phyloP scores from a whole-genome alignment of 2,888 invertebrate species.

The Agapostemon virescens region DNA sequence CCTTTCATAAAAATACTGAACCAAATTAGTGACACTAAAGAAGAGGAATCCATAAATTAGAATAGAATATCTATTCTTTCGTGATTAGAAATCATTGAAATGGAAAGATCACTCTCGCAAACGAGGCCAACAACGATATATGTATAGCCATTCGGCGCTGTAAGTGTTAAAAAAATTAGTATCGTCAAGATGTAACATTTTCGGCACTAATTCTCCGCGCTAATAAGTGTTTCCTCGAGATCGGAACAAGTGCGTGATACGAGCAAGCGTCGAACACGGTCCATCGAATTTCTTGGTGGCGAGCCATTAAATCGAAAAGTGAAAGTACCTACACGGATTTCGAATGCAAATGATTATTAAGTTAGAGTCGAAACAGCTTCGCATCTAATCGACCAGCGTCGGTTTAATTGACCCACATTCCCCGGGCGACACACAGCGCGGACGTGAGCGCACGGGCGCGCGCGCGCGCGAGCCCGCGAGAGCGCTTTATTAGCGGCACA shows the following conservation, averaged over 20 bases:
- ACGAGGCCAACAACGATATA: too few relatives aligned
- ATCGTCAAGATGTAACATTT: neutral
- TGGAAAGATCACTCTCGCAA: too few relatives aligned
- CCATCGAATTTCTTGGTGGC: neutral
- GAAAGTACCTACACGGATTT: conserved; percentile 32
- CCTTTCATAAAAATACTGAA: too few relatives aligned
- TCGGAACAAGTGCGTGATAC: neutral
- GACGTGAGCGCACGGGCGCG: neutral
- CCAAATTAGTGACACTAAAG: too few relatives aligned
- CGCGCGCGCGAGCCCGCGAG: neutral
- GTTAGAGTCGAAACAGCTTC: conserved; percentile 23
- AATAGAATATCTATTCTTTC: too few relatives aligned
- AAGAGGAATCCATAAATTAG: too few relatives aligned
- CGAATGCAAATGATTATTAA: conserved; percentile 46
- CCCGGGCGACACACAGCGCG: neutral
- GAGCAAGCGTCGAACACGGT: neutral
- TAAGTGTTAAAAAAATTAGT: too few relatives aligned
- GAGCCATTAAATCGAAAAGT: conserved; percentile 22
- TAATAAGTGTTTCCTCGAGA: neutral
- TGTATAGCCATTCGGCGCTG: too few relatives aligned
- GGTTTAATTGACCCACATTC: conserved; percentile 52
- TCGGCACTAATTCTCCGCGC: neutral
- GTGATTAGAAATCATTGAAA: too few relatives aligned
- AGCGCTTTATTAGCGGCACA: conserved; percentile 54
- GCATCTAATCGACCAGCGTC: conserved; percentile 32